A percentile compares a stretch with the other conserved stretches of the same genome.
Conservation (phyloP, 1,140 invertebrate genomes). For the Macrocentrus cingulum region DNA sequence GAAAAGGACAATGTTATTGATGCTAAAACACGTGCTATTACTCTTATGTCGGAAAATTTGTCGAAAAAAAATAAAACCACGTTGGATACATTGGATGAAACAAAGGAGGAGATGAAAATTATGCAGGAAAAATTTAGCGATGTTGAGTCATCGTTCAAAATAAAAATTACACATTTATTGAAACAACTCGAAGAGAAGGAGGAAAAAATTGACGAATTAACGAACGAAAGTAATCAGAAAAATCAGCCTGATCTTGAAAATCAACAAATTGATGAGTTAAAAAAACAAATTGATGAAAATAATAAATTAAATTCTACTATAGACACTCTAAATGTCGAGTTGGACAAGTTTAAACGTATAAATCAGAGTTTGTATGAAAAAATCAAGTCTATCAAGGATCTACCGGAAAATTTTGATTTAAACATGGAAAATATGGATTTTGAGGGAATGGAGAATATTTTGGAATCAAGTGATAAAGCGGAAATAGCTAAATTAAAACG, state of each 20-base stretch:
- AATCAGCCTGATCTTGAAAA: too few species aligned
- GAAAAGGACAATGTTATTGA: conserved; percentile 86
- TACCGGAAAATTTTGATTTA: conserved; percentile 38
- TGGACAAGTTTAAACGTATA: conserved; percentile 37
- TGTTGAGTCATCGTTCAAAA: conserved; percentile 71
- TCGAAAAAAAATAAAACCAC: conserved; percentile 73
- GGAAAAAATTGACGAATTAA: conserved; percentile 30
- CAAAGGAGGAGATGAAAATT: conserved; percentile 75
- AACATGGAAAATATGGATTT: conserved; percentile 38
- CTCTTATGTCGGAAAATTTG: conserved; percentile 75
- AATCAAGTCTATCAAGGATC: conserved; percentile 41
- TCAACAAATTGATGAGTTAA: conserved; percentile 51
- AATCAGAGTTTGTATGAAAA: conserved; percentile 44
- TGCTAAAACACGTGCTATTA: conserved; percentile 78
- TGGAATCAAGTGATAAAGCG: conserved; percentile 27
- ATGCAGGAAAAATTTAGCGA: conserved; percentile 78
- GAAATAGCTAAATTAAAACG: conserved; percentile 65
- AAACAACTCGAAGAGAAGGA: conserved; percentile 61
- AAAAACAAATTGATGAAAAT: conserved; percentile 47
- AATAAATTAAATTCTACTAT: conserved; percentile 36
- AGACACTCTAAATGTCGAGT: conserved; percentile 33
- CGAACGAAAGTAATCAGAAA: too few species aligned
- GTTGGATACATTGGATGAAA: conserved; percentile 73
- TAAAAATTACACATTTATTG: conserved; percentile 62
- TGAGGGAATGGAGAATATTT: too few species aligned